Evolutionary conservation across 2,888 invertebrate species (phyloP).

Genomic region (Epirrhoe tristata): DNA sequence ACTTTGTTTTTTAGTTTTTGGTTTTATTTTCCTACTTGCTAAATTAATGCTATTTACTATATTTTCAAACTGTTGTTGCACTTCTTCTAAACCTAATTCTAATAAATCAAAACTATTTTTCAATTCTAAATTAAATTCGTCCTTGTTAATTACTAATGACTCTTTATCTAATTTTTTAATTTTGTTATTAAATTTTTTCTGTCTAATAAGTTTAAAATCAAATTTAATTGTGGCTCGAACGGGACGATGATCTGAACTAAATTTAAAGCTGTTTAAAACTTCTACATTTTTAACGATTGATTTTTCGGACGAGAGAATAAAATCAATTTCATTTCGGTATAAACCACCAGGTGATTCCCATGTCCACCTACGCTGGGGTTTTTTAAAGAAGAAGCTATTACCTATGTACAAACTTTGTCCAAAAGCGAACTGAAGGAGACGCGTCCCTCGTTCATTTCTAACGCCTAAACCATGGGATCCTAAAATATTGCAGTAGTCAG

Average conservation of each 20-base stretch:
- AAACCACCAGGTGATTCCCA: neutral
- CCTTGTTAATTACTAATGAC: neutral
- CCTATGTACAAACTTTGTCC: too few relatives aligned
- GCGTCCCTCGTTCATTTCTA: too few relatives aligned
- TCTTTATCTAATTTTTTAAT: neutral
- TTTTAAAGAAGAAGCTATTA: too few relatives aligned
- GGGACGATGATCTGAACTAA: too few relatives aligned
- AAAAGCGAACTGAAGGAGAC: too few relatives aligned
- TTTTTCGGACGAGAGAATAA: neutral
- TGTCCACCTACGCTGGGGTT: neutral
- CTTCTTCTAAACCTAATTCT: neutral
- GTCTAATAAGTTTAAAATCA: neutral
- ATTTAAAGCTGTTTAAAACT: neutral
- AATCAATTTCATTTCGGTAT: neutral
- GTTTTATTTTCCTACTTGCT: too few relatives aligned
- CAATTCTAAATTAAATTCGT: neutral
- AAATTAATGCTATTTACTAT: neutral
- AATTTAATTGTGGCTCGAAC: neutral
- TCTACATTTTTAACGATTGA: neutral
- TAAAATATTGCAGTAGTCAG: too few relatives aligned
- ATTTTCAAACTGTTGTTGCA: too few relatives aligned
- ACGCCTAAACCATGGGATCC: too few relatives aligned
- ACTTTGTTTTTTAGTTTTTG: too few relatives aligned
- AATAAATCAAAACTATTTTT: neutral
- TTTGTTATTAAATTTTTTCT: neutral